Base-by-base conservation (phyloP, 2,888 invertebrate genomes). In the Automeris io region DNA sequence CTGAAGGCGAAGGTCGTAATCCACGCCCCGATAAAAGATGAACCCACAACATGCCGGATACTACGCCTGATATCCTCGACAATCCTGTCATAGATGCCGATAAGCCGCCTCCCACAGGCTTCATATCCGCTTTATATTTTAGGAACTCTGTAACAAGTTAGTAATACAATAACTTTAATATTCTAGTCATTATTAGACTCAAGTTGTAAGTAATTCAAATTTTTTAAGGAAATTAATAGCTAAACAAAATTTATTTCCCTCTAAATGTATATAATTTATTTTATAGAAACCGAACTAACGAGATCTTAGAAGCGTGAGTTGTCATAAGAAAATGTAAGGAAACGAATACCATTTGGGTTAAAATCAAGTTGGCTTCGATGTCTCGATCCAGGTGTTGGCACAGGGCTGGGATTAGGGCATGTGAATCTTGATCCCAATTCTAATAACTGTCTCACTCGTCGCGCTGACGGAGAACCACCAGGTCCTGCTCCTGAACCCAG, bases 41-140 rank as follows among this genome's bases (percentile, higher is more conserved):
- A 9, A 97, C 93, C 94, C 95, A 95, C 3, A 97, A 85, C 88
- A 97, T 91, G 5, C 97, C 97, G 36, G 95, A 95, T 8, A 95
- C 90, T 1, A 90, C 86, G 44, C 74, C 86, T 29, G 83, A 67
- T 1, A 86, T 57, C 1, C 88, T 81, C 1, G 89, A 83, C 19
- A 88, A 51, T 7, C 88, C 87, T 1, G 88, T 86, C 73, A 88
- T 89, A 32, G 88, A 90, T 29, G 87, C 87, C 37, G 90, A 90
- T 31, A 89, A 81, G 9, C 88, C 87, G 13, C 88, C 77, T 1
- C 72, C 85, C 47, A 89, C 92, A 2, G 80, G 72, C 63, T 95
- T 95, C 61, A 29, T 29, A 29, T 96, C 95, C 61, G 95, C 90
- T 83, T 95, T 96, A 80, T 96, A 96, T 86, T 96, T 95, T 61